Base-by-base conservation (phyloP, 2,113 vertebrate genomes). In the Lasiurus borealis region DNA sequence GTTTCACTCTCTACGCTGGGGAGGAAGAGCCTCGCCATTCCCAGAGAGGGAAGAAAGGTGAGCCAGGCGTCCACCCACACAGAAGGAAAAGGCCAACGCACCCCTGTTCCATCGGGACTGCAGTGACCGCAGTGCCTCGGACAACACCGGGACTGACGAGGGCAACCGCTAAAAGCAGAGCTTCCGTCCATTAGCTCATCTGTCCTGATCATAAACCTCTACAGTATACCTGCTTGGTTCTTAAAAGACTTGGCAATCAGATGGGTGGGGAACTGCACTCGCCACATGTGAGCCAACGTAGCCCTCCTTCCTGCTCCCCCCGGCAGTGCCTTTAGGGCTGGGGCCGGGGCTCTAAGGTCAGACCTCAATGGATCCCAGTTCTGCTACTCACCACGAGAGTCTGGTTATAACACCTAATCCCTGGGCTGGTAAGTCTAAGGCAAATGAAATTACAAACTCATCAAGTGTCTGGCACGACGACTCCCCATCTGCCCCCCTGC, bases 81-180 rank as follows among this genome's bases (percentile, higher is more conserved):
- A 7, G 23, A 57, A 21, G 44, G 59, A 23, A 50, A 76, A 0
- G 29, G 13, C 29, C 34, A 54, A 0, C 2, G 25, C 16, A 8
- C 2, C 5, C 40, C 48, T 8, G 2, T 6, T 14, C 84, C 52
- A 1, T 85, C 44, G 16, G 52, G 3, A 7, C 8, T 7, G 9
- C 48, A 7, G 88, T 0, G 4, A 50, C 4, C 0, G 4, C 21
- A 4, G 8, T 0, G 34, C 29, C 0, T 1, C 29, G 4, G 16
- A 21, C 0, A 4, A n/a, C 8, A 40, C 40, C 8, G 44, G 72
- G 84, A 48, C 19, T 27, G 8, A 3, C 0, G 3, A 15, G 16
- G 10, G 1, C 0, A 0, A 6, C 23, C 3, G 8, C 29, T 31
- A 5, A 23, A 73, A 2, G 44, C 2, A 31, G 54, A 36, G 44